Evolutionary conservation across 2,888 invertebrate species (phyloP), one percentile per base, ranked within the genome.

Genomic region (Omphaloscelis lunosa): DNA sequence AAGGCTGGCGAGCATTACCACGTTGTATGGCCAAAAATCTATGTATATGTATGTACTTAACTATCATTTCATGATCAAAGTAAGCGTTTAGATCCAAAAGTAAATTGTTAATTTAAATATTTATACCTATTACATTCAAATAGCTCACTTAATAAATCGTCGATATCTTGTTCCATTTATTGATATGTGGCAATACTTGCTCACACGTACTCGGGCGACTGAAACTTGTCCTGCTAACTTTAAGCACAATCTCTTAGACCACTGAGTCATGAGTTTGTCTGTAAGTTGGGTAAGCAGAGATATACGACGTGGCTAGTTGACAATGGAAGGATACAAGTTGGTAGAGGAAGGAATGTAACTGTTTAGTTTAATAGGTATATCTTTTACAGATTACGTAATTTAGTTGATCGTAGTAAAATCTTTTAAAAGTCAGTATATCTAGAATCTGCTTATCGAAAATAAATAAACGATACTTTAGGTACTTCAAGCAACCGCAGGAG

Each of bases 171-270:
- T 72, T 78, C 70, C 77, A 65, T 76, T 62, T 65, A 53, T 62
- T 34, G 20, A 1, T 58, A 72, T 81, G 84, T 77, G 65, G 84
- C 77, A 82, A 84, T 72, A 75, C 81, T 83, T 75, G 79, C 67
- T 77, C 80, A 83, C 83, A 85, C 86, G 86, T 73, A 45, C 69
- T 77, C 75, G 11, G 34, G 66, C 39, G 51, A 71, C 80, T 83
- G 83, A 79, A 87, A 87, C 88, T 77, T 68, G 88, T 79, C 67
- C n/a, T 11, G 73, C 53, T 84, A 79, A 79, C 63, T 74, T 74
- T 51, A 56, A 79, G 65, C 75, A 86, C 86, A 82, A 83, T 87
- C 84, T 79, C 84, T 79, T 80, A 77, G 58, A 75, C 8, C 23
- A n/a, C 27, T 86, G 79, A 88, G 69, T 76, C 82, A 82, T 79